Evolutionary conservation across 2,797 vertebrate species (phyloP), one percentile per base, ranked within the genome.

Genomic region (Petrocephalus sullivani): DNA sequence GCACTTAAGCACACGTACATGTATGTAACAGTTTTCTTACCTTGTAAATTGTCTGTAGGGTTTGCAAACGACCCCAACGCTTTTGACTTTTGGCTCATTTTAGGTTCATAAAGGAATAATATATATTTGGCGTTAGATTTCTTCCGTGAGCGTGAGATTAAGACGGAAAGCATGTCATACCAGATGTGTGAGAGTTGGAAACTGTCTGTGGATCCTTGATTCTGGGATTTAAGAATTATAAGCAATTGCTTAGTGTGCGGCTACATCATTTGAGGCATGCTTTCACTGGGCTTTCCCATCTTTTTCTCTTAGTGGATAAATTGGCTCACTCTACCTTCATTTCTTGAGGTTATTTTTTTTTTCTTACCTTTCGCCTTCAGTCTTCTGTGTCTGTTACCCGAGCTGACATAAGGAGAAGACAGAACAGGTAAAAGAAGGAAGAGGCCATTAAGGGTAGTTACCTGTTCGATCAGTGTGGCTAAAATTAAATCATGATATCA

Each of bases 381-480:
- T 87, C 54, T 81, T 33, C 49, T 84, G 53, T 53, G 82, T 56
- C 49, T 84, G 21, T 84, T 21, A 53, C 49, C 23, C 9, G 23
- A 56, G 82, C 51, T 16, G 46, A 54, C 21, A 53, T 28, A 84
- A 53, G 53, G 82, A 54, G 75, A 49, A 21, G 82, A 84, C 82
- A 54, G 21, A 14, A 23, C 0, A 4, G 51, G 51, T 84, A 54
- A 84, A 53, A 51, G 51, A 84, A 54, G n/a, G 82, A 84, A 54
- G 51, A 16, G 82, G 21, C 51, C 54, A 56, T 57, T 46, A 87
- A 57, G 23, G 2, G 33, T 14, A 54, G 51, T 75, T 71, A 41
- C 87, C 61, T 21, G 67, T 92, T 89, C 87, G 82, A 90, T 91
- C 88, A 88, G 9, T 84, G 4, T 87, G 89, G 91, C 71, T 16